Evolutionary conservation across 2,888 invertebrate genomes (phyloP).

Genomic region (Odontocerum albicorne): DNA sequence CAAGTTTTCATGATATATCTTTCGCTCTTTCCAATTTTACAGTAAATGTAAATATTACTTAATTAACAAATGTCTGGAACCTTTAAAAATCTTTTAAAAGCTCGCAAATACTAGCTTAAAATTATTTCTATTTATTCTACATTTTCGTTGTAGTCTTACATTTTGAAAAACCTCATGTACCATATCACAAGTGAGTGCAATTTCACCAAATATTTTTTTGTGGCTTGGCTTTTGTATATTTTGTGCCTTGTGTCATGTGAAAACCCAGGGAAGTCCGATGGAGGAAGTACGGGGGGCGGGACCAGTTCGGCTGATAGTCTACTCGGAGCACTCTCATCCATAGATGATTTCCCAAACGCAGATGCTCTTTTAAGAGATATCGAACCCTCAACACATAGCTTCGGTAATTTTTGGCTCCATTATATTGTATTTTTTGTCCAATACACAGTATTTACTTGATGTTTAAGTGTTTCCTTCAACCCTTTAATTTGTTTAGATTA

Average conservation of each 20-base stretch:
- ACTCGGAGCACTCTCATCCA: constrained; percentile 41
- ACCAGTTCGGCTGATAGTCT: constrained; percentile 41
- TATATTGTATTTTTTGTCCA: constrained; percentile 12
- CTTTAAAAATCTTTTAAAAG: too few species aligned
- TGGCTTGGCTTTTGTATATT: constrained; percentile 30
- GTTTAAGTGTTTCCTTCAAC: background rate
- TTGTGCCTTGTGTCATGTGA: constrained; percentile 38
- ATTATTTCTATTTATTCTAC: too few species aligned
- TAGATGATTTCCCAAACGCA: constrained; percentile 52
- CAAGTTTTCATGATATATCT: too few species aligned
- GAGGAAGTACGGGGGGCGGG: constrained; percentile 48
- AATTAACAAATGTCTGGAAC: too few species aligned
- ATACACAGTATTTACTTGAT: constrained; percentile 6
- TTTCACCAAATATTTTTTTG: constrained; percentile 14
- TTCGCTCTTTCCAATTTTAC: too few species aligned
- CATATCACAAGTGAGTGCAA: constrained; percentile 1
- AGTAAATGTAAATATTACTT: too few species aligned
- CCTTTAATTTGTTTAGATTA: too few species aligned
- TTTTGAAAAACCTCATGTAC: too few species aligned
- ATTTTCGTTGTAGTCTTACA: too few species aligned
- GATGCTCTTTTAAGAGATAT: constrained; percentile 51
- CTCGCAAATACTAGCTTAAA: too few species aligned
- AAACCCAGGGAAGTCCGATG: constrained; percentile 51
- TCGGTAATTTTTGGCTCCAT: constrained; percentile 46
- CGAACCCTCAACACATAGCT: constrained; percentile 55